phyloP scores from a whole-genome alignment of 2,888 invertebrate species.

The Teleogryllus oceanicus region DNA sequence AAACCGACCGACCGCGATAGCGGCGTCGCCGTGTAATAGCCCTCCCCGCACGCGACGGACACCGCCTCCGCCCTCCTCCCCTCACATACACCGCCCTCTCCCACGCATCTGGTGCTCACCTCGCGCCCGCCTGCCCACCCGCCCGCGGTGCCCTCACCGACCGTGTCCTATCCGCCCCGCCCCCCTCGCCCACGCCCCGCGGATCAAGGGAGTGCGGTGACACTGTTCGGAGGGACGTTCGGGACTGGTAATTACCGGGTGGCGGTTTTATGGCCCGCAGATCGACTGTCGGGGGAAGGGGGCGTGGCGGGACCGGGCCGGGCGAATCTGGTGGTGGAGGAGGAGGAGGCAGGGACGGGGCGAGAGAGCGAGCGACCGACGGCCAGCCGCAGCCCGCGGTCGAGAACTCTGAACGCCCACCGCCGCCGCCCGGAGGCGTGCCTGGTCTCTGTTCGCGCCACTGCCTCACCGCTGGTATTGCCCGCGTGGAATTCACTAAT shows the following conservation, averaged over 20 bases:
- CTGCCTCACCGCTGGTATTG: background rate
- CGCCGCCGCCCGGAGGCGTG: background rate
- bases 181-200: too few relatives aligned
- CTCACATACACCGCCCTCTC: too few relatives aligned
- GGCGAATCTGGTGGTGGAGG: background rate
- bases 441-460: background rate
- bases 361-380: background rate
- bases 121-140: too few relatives aligned
- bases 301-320: background rate
- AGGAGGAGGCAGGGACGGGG: too few relatives aligned
- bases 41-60: too few relatives aligned
- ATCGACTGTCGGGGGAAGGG: background rate
- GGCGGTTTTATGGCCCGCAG: slow-evolving; percentile 6
- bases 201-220: too few relatives aligned
- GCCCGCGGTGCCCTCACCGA: too few relatives aligned
- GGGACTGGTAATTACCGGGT: background rate
- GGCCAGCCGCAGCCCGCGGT: background rate
- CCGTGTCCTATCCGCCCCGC: too few relatives aligned
- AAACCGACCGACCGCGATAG: background rate
- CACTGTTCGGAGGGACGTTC: background rate
- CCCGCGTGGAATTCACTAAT: background rate
- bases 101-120: too few relatives aligned
- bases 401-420: background rate
- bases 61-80: too few relatives aligned
- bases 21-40: too few relatives aligned